phyloP scores from a whole-genome alignment of 1,140 invertebrate species.

The Drosophila nikananu region DNA sequence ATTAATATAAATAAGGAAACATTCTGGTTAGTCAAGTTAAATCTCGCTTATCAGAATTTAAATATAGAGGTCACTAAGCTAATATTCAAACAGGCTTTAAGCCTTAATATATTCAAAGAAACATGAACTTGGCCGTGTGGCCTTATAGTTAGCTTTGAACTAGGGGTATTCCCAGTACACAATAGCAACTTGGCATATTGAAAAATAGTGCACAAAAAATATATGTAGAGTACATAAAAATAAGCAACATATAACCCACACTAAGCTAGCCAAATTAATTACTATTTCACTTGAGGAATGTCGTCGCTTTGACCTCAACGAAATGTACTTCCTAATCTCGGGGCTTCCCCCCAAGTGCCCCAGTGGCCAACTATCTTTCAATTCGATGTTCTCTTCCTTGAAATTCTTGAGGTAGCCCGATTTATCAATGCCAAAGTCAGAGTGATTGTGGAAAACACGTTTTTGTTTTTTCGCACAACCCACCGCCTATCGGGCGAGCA shows the following conservation, averaged over 20 bases:
- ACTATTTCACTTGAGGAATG: background rate
- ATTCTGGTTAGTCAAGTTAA: background rate
- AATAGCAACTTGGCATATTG: background rate
- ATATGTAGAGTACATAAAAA: background rate
- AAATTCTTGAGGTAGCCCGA: constrained; percentile 15
- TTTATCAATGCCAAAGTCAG: constrained; percentile 55
- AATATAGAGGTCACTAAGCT: background rate
- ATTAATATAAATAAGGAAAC: background rate
- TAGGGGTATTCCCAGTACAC: background rate
- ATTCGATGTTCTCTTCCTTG: background rate
- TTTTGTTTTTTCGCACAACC: constrained; percentile 61
- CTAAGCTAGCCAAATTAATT: background rate
- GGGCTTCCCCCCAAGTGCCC: constrained; percentile 1
- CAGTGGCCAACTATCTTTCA: constrained; percentile 14
- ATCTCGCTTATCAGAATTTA: background rate
- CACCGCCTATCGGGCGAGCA: constrained; percentile 51
- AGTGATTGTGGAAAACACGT: constrained; percentile 67
- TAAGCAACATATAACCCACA: background rate
- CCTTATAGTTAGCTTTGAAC: background rate
- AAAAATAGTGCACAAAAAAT: no score
- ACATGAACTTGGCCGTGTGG: background rate
- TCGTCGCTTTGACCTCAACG: background rate
- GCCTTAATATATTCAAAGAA: background rate
- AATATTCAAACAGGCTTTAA: background rate
- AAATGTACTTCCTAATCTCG: background rate